Evolutionary conservation across 2,888 invertebrate species (phyloP), one percentile per base, ranked within the genome.

Genomic region (Agonopterix alstromeriana): DNA sequence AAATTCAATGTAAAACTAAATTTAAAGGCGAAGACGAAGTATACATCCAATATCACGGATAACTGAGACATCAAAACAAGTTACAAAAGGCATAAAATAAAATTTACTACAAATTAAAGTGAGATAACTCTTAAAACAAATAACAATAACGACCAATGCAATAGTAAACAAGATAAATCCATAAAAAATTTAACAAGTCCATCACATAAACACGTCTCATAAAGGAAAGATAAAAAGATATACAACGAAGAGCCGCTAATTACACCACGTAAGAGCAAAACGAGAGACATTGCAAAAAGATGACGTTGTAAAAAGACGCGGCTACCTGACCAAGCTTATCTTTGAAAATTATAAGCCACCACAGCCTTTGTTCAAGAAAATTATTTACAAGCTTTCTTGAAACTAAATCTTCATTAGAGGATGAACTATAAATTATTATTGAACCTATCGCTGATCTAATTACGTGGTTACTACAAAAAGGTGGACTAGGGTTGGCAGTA

Each of bases 391-490:
- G 49, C 54, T 57, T 55, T 52, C 69, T 69, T 69, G 67, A 53
- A 75, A 72, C 74, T 84, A 82, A 85, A 83, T 85, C 85, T 87
- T 86, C 84, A 85, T 85, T 85, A 85, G 56, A 60, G 65, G 55
- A 60, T 56, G 52, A 55, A 55, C 77, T 60, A 75, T 84, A 82
- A 79, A 78, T 85, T 73, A 70, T 70, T 67, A 68, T 64, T 58
- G 57, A 54, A 59, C 55, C 43, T 79, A 84, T 85, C 83, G 65
- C 51, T 62, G 76, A 82, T 84, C 84, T 81, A 75, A 69, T 74
- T 77, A 69, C 61, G 57, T 52, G 43, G 60, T 53, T 60, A 50
- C 51, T 46, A 54, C 61, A 65, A 73, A 63, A 70, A 65, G 61
- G 17, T 43, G 42, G 48, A 42, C 27, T 27, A 27, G 38, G 38